Conservation (phyloP, 2,888 invertebrate genomes). For the Scelioninae gen. 2 region DNA sequence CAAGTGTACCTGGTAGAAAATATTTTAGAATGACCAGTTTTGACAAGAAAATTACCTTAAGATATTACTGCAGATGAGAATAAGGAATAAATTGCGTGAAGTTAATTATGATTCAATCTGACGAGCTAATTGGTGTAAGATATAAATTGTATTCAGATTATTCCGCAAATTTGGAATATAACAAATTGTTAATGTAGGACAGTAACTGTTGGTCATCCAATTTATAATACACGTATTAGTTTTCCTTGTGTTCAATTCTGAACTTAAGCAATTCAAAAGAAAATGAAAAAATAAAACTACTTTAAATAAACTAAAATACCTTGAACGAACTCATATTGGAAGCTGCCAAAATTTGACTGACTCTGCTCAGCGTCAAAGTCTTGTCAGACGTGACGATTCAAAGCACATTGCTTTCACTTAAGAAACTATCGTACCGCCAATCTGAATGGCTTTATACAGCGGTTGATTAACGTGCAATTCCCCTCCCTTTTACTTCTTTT, state of each 20-base stretch:
- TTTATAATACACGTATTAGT: too few relatives aligned
- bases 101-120: too few relatives aligned
- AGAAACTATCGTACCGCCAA: slow-evolving; percentile 67
- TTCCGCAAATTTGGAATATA: too few relatives aligned
- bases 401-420: slow-evolving; percentile 67
- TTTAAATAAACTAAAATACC: slow-evolving; percentile 17
- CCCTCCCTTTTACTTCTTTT: slow-evolving; percentile 41
- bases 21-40: neutral
- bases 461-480: slow-evolving; percentile 61
- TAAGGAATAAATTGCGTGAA: too few relatives aligned
- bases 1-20: slow-evolving; percentile 59
- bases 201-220: too few relatives aligned
- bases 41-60: slow-evolving; percentile 13
- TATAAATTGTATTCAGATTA: too few relatives aligned
- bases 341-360: slow-evolving; percentile 18
- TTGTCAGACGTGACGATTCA: slow-evolving; percentile 42
- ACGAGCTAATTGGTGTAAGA: too few relatives aligned
- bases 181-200: too few relatives aligned
- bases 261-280: too few relatives aligned
- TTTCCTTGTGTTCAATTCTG: too few relatives aligned
- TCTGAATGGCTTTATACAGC: slow-evolving; percentile 71
- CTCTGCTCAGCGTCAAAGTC: slow-evolving; percentile 30
- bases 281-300: too few relatives aligned
- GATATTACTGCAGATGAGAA: neutral
- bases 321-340: slow-evolving; percentile 37